Conservation (phyloP, 2,113 vertebrate species). For the Microcebus jonahi region DNA sequence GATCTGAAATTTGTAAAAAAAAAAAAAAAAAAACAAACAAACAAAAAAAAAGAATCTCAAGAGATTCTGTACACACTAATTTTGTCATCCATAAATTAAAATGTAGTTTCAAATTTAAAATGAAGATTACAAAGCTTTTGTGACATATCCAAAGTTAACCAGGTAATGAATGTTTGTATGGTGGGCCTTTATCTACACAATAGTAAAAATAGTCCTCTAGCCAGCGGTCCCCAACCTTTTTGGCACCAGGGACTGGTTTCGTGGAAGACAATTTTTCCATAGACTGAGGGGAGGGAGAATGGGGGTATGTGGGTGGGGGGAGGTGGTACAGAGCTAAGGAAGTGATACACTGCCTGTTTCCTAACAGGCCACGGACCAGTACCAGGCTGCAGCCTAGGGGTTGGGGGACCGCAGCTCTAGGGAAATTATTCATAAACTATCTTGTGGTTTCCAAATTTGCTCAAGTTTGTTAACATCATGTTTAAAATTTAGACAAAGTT, state of each 20-base stretch:
- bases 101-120: not conserved
- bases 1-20: not conserved
- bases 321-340: no score
- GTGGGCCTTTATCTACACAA: not conserved
- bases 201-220: not conserved
- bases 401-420: not conserved
- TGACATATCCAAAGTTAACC: not conserved
- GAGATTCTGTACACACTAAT: not conserved
- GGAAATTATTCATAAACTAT: not conserved
- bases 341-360: no score
- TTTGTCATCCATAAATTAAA: not conserved
- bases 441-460: not conserved
- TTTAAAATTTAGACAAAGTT: constrained; percentile 5
- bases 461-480: not conserved
- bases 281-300: no score
- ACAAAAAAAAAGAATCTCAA: not conserved
- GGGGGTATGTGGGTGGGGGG: no score
- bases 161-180: not conserved
- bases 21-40: not conserved
- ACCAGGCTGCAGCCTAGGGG: no score
- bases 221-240: no score
- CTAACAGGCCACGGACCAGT: no score
- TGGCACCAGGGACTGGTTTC: no score
- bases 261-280: no score
- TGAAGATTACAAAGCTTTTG: not conserved